Evolutionary conservation across 64 coral and sea anemone genomes (phyloP), one percentile per base, ranked within the genome.

Genomic region (Pocillopora verrucosa): DNA sequence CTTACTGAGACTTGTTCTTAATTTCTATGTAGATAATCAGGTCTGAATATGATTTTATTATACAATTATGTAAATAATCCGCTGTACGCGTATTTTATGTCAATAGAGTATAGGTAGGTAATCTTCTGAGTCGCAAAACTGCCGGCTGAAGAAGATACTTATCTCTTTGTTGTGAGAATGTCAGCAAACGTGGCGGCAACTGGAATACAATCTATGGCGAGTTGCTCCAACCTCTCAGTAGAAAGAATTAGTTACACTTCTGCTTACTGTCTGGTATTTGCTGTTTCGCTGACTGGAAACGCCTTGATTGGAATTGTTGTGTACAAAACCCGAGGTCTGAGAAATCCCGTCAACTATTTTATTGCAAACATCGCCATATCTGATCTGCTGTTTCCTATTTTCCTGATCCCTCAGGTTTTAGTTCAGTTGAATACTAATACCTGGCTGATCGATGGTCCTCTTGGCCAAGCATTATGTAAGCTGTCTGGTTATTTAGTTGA

Each of bases 321-420:
- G 34, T 69, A 72, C 36, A 85, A 38, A 15, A 69, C 37, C 9
- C 38, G 56, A 56, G 16, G 34, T 6, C 35, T 85, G 41, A 36
- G 82, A 14, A 85, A 24, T 34, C 16, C 80, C 5, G 63, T 64
- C 35, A 83, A 83, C 64, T 16, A 64, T 20, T 65, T 83, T 15
- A 64, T 83, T 24, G 80, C 56, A 0, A 83, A 83, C 80, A 83
- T 83, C 59, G 80, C 80, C 1, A 64, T 83, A 10, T 63, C 59
- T 35, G 80, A 83, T 65, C 26, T 83, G 60, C 19, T 83, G 60
- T 13, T 83, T 15, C 82, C 82, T 3, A 11, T 85, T 4, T 85
- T 72, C 36, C 1, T 45, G 19, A 70, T 85, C 22, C 64, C 73
- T 6, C 36, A 3, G 73, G 14, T 37, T 24, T n/a, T 75, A 13